phyloP scores from a whole-genome alignment of 1,140 invertebrate species.

The Akabosia matsudoensis region DNA sequence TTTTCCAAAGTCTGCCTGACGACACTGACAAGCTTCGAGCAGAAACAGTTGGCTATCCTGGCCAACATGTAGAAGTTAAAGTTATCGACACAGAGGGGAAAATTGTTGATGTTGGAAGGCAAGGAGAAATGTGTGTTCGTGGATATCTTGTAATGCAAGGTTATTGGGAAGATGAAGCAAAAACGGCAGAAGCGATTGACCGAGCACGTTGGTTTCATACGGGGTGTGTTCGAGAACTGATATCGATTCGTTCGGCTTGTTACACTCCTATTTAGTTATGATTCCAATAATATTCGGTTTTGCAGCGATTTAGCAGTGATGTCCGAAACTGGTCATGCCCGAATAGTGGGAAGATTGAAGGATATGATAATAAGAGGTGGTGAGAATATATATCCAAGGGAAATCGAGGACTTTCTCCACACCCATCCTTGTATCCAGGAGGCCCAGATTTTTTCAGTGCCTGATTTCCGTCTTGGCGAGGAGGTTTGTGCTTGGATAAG shows the following conservation, averaged over 20 bases:
- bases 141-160: constrained; percentile 77
- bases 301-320: constrained; percentile 60
- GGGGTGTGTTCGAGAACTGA: too few relatives aligned
- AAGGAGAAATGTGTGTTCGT: constrained; percentile 63
- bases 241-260: too few relatives aligned
- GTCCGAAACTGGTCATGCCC: constrained; percentile 58
- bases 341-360: constrained; percentile 61
- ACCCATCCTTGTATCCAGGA: constrained; percentile 59
- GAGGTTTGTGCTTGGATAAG: constrained; percentile 61
- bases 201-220: neutral
- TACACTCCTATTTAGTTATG: too few relatives aligned
- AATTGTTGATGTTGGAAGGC: constrained; percentile 33
- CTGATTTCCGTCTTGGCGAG: constrained; percentile 63
- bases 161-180: constrained; percentile 81
- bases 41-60: constrained; percentile 41
- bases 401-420: constrained; percentile 63
- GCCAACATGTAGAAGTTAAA: constrained; percentile 39
- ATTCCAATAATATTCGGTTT: neutral
- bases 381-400: constrained; percentile 64
- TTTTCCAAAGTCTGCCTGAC: constrained; percentile 7
- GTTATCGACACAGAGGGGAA: constrained; percentile 37
- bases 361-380: constrained; percentile 68
- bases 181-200: constrained; percentile 64
- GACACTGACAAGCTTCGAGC: constrained; percentile 33
- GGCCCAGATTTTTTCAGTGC: constrained; percentile 63